Base-by-base conservation (phyloP, 1,140 invertebrate genomes). In the Varroa destructor region DNA sequence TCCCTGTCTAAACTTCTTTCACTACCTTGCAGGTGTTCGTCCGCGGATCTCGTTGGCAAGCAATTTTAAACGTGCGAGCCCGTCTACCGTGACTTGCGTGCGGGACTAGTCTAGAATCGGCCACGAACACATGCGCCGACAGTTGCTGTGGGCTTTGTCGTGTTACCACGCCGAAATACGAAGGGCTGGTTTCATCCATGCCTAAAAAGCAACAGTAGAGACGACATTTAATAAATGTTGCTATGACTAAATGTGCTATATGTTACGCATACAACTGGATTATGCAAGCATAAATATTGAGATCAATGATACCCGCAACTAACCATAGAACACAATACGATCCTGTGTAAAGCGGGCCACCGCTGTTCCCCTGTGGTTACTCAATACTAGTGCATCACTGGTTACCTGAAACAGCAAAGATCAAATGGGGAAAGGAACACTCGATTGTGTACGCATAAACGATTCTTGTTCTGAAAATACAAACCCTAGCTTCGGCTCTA, bases 61-160 rank as follows among this genome's bases (percentile, higher is more conserved):
- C 81, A 58, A 92, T 84, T 75, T 86, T 85, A 80, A 92, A 92
- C 72, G 84, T 85, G 74, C 85, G 84, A 1, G 89, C 89, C 78
- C 87, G 84, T n/a, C 82, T 80, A 42, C 83, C 79, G 81, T 96
- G 93, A 51, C 87, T 84, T 55, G 83, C 83, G 78, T 94, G 78
- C 56, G 80, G 77, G 0, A 86, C 84, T 56, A 91, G 80, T 77
- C 90, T 87, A 0, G 89, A 86, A 77, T 96, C 90, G 14, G 94
- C 88, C 74, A 90, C 91, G 79, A 97, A 97, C 0, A 96, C 90
- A 79, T 97, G 93, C 12, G 61, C 61, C 14, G 61, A 67, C 3
- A 61, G 40, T 6, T 72, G 43, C 72, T 6, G n/a, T 67, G 14
- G 8, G 4, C n/a, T 25, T 8, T 72, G 70, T 10, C 37, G 70